Percentiles rank a stretch among this genome's conserved stretches.
Conservation (phyloP, 2,888 invertebrate genomes). For the Salticus scenicus region DNA sequence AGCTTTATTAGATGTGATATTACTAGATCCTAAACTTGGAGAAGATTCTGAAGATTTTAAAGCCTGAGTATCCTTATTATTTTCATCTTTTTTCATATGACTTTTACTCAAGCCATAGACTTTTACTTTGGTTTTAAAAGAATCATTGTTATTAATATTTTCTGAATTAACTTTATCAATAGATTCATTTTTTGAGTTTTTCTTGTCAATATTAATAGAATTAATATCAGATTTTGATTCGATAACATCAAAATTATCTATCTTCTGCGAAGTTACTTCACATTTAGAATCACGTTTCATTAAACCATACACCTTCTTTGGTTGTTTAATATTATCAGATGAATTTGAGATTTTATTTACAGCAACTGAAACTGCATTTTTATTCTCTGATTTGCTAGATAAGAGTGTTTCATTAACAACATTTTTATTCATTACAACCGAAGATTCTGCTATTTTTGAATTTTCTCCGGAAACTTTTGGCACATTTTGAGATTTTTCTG, state of each 20-base stretch:
- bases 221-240: not conserved
- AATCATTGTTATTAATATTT: not conserved
- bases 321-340: constrained; percentile 25
- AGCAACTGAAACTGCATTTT: not conserved
- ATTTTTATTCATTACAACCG: not conserved
- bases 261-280: not conserved
- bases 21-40: not conserved
- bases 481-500: not conserved
- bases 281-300: constrained; percentile 39
- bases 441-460: not conserved
- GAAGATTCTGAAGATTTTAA: not conserved
- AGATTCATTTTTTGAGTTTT: not conserved
- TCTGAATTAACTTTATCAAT: not conserved
- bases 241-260: not conserved
- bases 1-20: not conserved
- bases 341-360: not conserved
- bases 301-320: constrained; percentile 52
- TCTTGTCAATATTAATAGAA: not conserved
- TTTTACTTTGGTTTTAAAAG: constrained; percentile 21
- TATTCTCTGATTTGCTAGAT: not conserved
- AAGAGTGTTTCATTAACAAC: not conserved
- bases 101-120: constrained; percentile 47
- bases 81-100: constrained; percentile 8
- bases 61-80: not conserved
- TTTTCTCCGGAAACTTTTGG: not conserved